Percentiles rank a stretch among this genome's conserved stretches.
Evolutionary conservation across 2,888 invertebrate species (phyloP).

Genomic region (Drosophila suboccidentalis): DNA sequence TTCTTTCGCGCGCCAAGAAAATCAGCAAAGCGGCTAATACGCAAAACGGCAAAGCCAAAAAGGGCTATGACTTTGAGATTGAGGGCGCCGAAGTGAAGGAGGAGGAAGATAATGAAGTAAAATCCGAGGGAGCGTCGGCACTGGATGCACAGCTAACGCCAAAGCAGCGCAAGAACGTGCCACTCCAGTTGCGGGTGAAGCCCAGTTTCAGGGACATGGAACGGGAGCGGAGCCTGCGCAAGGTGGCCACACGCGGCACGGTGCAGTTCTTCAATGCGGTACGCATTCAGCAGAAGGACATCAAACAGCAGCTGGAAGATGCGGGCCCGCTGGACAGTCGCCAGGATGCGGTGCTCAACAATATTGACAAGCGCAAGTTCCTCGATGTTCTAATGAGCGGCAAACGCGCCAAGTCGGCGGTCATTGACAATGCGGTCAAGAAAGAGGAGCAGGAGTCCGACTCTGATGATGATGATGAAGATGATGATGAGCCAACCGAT

Average conservation of each 20-base stretch:
- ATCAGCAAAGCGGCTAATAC: constrained; percentile 86
- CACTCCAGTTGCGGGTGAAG: constrained; percentile 88
- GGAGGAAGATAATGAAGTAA: constrained; percentile 84
- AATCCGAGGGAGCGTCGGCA: constrained; percentile 77
- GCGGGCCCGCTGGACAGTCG: constrained; percentile 92
- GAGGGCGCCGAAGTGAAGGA: constrained; percentile 86
- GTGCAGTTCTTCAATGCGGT: constrained; percentile 97
- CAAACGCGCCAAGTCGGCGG: constrained; percentile 87
- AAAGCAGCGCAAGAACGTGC: constrained; percentile 85
- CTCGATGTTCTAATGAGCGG: constrained; percentile 92
- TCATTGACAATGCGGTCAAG: constrained; percentile 86
- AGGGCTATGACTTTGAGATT: constrained; percentile 89
- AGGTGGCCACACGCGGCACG: constrained; percentile 96
- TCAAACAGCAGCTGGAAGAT: constrained; percentile 90
- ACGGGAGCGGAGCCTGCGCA: constrained; percentile 91
- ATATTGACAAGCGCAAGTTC: constrained; percentile 90
- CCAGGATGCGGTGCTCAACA: constrained; percentile 91
- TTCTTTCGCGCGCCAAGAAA: constrained; percentile 93
- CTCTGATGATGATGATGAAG: constrained; percentile 84
- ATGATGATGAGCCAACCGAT: constrained; percentile 80
- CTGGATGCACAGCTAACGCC: constrained; percentile 65
- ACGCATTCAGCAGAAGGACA: constrained; percentile 92
- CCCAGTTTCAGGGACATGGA: constrained; percentile 92
- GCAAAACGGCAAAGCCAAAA: constrained; percentile 85
- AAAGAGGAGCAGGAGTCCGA: constrained; percentile 86